Base-by-base conservation (phyloP, 2,113 vertebrate genomes). In the Ginglymostoma cirratum region DNA sequence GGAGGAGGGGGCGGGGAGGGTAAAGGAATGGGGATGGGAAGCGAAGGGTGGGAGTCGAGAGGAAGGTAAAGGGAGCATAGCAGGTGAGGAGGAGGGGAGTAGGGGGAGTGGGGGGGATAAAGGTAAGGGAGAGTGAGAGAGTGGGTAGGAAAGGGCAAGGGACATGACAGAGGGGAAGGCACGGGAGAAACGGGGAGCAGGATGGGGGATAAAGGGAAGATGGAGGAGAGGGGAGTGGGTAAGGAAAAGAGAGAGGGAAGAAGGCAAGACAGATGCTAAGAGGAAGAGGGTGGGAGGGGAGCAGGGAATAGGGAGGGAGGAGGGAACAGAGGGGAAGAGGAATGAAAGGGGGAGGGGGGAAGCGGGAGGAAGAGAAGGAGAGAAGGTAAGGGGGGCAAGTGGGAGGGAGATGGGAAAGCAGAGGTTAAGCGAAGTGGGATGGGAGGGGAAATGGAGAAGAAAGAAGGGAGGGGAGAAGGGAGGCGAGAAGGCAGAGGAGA, bases 1-100 rank as follows among this genome's bases (percentile, higher is more conserved):
- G 19, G 17, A 15, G 3, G 0, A 34, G 17, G 19, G 83, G 42
- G 15, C 1, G 1, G 38, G 4, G 12, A 38, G 1, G n/a, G 3
- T 38, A 34, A 10, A 14, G 38, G 30, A 4, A 17, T 15, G 78
- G n/a, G 78, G 5, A 34, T 1, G 78, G 10, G 78, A 14, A 17
- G 78, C 1, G 78, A 12, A 15, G 30, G 83, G 17, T 38, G 42
- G 5, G 17, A 42, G 38, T 45, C 38, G 3, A 21, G 19, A 45
- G 83, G 17, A 38, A 6, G 83, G 2, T 17, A 45, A 23, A 42
- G 19, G n/a, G 34, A 17, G 34, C 21, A 42, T 7, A 6, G 21
- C 0, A 5, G 38, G 8, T 85, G 83, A 45, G 83, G 15, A 15
- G 5, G 80, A 21, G 15, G 80, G 38, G 17, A 14, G 1, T 5